Evolutionary conservation across 2,113 vertebrate species (phyloP).

Genomic region (Anhinga rufa): DNA sequence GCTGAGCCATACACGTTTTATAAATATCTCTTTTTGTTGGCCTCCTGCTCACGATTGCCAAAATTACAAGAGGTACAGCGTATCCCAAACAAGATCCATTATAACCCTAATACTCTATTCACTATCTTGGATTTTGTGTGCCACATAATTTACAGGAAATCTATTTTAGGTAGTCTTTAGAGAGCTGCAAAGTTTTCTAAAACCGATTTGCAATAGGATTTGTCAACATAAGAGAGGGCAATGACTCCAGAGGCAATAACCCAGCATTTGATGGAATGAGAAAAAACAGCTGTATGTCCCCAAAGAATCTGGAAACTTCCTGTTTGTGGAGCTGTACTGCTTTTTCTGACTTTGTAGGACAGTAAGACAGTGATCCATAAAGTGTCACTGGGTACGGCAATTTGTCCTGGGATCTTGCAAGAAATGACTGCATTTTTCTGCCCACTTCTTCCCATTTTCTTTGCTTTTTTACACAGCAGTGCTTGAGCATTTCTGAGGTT

Average conservation of each 20-base stretch:
- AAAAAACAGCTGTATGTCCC: background rate
- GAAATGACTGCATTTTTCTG: background rate
- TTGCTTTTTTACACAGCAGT: background rate
- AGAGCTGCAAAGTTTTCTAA: background rate
- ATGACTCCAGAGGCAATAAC: background rate
- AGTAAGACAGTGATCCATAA: background rate
- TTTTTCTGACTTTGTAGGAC: background rate
- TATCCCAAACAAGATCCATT: background rate
- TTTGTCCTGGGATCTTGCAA: background rate
- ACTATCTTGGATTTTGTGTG: background rate
- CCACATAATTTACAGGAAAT: background rate
- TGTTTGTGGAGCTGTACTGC: background rate
- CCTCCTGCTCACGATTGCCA: background rate
- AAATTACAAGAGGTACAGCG: background rate
- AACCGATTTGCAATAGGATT: background rate
- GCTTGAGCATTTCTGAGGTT: background rate
- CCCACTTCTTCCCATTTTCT: background rate
- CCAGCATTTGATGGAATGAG: background rate
- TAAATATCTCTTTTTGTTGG: slow-evolving; percentile 6
- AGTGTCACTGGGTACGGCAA: background rate
- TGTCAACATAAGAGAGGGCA: slow-evolving; percentile 10
- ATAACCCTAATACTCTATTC: background rate
- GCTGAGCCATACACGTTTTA: background rate
- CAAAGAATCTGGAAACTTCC: slow-evolving; percentile 8
- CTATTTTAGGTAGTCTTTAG: slow-evolving; percentile 2